Evolutionary conservation across 2,797 vertebrate species (phyloP).

Genomic region (Mus spretus): DNA sequence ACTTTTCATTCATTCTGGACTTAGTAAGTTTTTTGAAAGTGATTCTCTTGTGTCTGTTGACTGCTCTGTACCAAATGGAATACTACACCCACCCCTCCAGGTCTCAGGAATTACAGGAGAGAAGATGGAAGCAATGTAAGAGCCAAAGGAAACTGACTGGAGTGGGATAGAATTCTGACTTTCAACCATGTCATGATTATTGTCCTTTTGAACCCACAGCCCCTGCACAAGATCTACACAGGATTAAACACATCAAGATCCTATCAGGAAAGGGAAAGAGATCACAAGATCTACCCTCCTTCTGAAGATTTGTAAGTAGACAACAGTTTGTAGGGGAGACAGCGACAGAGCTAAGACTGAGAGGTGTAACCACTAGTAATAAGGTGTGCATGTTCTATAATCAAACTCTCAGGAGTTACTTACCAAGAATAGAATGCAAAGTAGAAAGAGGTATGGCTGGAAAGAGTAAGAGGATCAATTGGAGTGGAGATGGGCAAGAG

Average conservation of each 20-base stretch:
- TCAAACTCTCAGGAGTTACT: not conserved
- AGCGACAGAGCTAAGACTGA: no score
- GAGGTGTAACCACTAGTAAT: not conserved
- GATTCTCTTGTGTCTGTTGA: not conserved
- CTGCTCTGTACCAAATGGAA: not conserved
- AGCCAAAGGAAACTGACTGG: not conserved
- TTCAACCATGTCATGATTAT: not conserved
- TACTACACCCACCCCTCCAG: not conserved
- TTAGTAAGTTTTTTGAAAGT: not conserved
- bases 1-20: conserved; percentile 30
- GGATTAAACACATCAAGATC: not conserved
- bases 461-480: not conserved
- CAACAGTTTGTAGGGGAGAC: no score
- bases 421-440: not conserved
- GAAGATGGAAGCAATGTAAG: not conserved
- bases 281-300: not conserved
- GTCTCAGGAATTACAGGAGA: not conserved
- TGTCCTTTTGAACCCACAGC: not conserved
- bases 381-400: not conserved
- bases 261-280: not conserved
- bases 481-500: no score
- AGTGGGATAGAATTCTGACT: not conserved
- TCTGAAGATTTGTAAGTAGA: not conserved
- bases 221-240: not conserved
- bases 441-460: not conserved